A percentile compares a stretch with the other conserved stretches of the same genome.
These are phyloP conservation scores for Tenrec ecaudatus DNA, from an alignment of 2,113 vertebrate species.

Conservation along the genomic window DNA sequence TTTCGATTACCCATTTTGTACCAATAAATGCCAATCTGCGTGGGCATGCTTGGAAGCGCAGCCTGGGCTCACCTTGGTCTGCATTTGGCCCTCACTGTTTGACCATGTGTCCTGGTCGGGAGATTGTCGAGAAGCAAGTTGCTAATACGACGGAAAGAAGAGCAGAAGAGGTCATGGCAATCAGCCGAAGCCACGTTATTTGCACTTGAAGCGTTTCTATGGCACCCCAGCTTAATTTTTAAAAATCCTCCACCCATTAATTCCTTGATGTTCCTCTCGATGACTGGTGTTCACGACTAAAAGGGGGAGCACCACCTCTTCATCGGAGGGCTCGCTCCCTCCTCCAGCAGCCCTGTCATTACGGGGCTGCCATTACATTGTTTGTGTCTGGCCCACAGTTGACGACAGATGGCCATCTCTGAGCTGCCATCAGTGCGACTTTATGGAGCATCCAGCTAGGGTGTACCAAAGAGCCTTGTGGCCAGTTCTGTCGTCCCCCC, in stretches of 20 bases:
- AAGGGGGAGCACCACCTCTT: conserved; percentile 80
- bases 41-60: conserved; percentile 65
- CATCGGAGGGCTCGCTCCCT: conserved; percentile 77
- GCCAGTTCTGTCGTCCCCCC: conserved; percentile 83
- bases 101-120: conserved; percentile 71
- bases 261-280: conserved; percentile 82
- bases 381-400: conserved; percentile 88
- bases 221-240: conserved; percentile 78
- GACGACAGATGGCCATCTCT: conserved; percentile 89
- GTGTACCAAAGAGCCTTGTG: conserved; percentile 82
- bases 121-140: conserved; percentile 56
- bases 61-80: conserved; percentile 72
- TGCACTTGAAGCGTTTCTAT: conserved; percentile 82
- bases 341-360: conserved; percentile 85
- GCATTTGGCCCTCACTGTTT: conserved; percentile 69
- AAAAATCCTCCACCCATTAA: conserved; percentile 85
- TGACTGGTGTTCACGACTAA: conserved; percentile 81
- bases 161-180: conserved; percentile 38
- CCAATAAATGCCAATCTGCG: conserved; percentile 61
- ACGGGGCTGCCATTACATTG: conserved; percentile 85
- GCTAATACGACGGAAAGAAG: conserved; percentile 39
- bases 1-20: conserved; percentile 77
- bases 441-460: conserved; percentile 89
- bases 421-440: conserved; percentile 86
- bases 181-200: conserved; percentile 70